Evolutionary conservation across 2,113 vertebrate genomes (phyloP), one percentile per base, ranked within the genome.

Genomic region (Pitta sordida): DNA sequence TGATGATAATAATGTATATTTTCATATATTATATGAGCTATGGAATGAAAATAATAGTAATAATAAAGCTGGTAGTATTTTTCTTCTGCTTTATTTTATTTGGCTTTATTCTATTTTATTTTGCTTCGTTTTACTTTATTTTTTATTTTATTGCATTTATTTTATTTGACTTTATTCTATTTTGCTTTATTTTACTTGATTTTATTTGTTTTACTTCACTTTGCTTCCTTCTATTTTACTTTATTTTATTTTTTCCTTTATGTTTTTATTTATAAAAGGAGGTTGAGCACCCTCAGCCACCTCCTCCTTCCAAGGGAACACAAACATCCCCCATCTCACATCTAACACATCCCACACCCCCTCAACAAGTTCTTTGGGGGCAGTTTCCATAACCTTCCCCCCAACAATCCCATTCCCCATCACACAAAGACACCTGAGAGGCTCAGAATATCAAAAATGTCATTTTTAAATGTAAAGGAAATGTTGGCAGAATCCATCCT

Each of bases 311-410:
- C 32, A 15, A 49, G n/a, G 37, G 15, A 83, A 51, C 11, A 12
- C 1, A 2, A 51, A 30, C 0, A 1, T 13, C 53, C 39, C n/a
- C 52, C 26, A 21, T 6, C 39, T 20, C 83, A 60, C 24, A 34
- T 4, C 34, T 24, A 41, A 52, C 8, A 37, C 81, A 20, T n/a
- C 8, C 3, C 60, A 18, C 24, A 10, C 56, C 23, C 65, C 44
- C 46, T 63, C 1, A 41, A 11, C 14, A 24, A 30, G 15, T 20
- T 52, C 74, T 75, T 1, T 7, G 60, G 76, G n/a, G 68, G 44
- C 49, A 60, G 11, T 48, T 68, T 44, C 39, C 69, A 37, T 46
- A 55, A 10, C 39, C 59, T 80, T 79, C 64, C 10, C 12, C 41
- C 56, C 0, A 3, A 36, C 43, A 8, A 5, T 26, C n/a, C 10